phyloP scores from a whole-genome alignment of 2,797 vertebrate species.

The Spondyliosoma cantharus region DNA sequence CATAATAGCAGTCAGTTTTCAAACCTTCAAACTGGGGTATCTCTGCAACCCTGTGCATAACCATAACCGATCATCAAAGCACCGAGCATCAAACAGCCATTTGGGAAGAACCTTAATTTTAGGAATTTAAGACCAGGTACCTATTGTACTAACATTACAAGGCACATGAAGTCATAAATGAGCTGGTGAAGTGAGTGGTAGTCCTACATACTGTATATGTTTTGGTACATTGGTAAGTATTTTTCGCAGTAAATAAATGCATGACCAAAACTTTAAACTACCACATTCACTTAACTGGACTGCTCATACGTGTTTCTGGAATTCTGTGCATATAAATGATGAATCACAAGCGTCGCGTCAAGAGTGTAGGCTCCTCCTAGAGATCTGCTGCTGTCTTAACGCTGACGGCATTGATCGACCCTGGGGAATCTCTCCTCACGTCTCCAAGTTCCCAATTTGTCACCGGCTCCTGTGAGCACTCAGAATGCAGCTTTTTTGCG shows the following conservation, averaged over 20 bases:
- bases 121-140: too few species aligned
- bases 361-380: neutral
- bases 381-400: constrained; percentile 1
- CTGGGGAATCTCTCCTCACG: constrained; percentile 25
- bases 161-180: neutral
- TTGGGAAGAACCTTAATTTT: too few species aligned
- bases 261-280: neutral
- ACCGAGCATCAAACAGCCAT: too few species aligned
- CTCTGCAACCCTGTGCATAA: neutral
- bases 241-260: too few species aligned
- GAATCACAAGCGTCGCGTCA: neutral
- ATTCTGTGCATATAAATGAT: neutral
- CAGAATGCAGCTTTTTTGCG: constrained; percentile 56
- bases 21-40: too few species aligned
- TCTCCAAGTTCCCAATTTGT: constrained; percentile 65
- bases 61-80: too few species aligned
- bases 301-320: neutral
- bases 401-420: constrained; percentile 17
- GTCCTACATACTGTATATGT: too few species aligned
- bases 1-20: too few species aligned
- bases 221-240: too few species aligned
- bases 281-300: neutral
- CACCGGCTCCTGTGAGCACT: constrained; percentile 39
- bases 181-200: too few species aligned
- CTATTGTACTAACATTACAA: neutral